Percentiles rank a stretch among this genome's conserved stretches.
These are phyloP conservation scores for Pantherophis guttatus DNA, from an alignment of 2,113 vertebrate genomes.

Conservation along the genomic window DNA sequence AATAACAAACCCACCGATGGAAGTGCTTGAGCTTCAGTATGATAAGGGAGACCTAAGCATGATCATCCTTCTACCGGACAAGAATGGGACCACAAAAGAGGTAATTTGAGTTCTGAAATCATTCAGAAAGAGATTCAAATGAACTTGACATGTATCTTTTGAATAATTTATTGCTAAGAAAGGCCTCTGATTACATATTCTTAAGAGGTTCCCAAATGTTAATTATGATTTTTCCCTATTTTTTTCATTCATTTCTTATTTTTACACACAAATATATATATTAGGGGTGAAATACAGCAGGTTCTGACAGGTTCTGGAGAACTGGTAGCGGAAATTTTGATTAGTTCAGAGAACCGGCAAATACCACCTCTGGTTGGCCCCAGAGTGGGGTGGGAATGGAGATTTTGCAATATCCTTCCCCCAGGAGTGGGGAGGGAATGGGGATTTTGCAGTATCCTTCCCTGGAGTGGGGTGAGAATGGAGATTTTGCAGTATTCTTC, in stretches of 20 bases:
- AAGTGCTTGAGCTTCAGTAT: slow-evolving; percentile 81
- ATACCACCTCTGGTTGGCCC: too few species aligned
- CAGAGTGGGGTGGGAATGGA: too few species aligned
- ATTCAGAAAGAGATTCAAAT: background rate
- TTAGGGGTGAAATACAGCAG: too few species aligned
- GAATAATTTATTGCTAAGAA: background rate
- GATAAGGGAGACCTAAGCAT: slow-evolving; percentile 77
- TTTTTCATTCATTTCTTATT: background rate
- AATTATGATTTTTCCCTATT: background rate
- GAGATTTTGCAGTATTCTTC: too few species aligned
- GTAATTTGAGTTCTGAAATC: slow-evolving; percentile 53
- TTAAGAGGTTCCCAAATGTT: background rate
- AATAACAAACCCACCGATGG: slow-evolving; percentile 59
- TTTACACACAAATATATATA: background rate
- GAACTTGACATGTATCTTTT: background rate
- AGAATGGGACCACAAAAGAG: slow-evolving; percentile 70
- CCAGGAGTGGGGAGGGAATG: too few species aligned
- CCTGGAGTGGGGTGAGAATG: too few species aligned
- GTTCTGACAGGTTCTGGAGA: too few species aligned
- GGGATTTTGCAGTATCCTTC: too few species aligned
- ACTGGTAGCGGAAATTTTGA: too few species aligned
- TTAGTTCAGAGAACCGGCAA: too few species aligned
- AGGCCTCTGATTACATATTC: background rate
- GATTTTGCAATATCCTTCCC: too few species aligned
- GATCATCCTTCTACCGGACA: slow-evolving; percentile 78